phyloP scores from a whole-genome alignment of 2,797 vertebrate genomes.

The Muscicapa comitata region DNA sequence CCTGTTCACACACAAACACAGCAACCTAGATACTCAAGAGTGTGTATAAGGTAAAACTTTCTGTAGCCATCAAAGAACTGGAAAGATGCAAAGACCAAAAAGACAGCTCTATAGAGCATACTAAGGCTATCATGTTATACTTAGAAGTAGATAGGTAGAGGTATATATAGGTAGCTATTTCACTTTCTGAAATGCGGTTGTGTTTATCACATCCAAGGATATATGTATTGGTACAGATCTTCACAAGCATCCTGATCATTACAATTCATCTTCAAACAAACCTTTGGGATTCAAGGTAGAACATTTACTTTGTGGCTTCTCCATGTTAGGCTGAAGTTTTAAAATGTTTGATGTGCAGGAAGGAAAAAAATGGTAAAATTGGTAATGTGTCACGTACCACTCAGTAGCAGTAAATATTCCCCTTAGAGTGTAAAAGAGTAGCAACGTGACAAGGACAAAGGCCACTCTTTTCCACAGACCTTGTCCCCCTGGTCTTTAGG shows the following conservation, averaged over 20 bases:
- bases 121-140: not conserved
- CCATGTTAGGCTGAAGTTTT: not conserved
- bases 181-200: not conserved
- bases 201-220: not conserved
- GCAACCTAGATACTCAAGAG: not conserved
- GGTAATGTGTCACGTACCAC: not conserved
- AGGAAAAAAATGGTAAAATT: not conserved
- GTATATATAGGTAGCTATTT: not conserved
- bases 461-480: not conserved
- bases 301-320: not conserved
- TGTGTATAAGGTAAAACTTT: not conserved
- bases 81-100: not conserved
- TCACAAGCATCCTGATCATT: not conserved
- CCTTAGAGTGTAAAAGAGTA: not conserved
- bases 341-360: rapidly evolving
- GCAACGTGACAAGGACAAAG: not conserved
- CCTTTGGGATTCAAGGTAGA: not conserved
- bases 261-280: not conserved
- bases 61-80: not conserved
- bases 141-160: not conserved
- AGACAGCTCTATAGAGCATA: not conserved
- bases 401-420: not conserved
- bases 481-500: not conserved
- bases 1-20: not conserved
- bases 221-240: not conserved